phyloP scores from a whole-genome alignment of 1,140 invertebrate genomes.

The Subanguina moxae region DNA sequence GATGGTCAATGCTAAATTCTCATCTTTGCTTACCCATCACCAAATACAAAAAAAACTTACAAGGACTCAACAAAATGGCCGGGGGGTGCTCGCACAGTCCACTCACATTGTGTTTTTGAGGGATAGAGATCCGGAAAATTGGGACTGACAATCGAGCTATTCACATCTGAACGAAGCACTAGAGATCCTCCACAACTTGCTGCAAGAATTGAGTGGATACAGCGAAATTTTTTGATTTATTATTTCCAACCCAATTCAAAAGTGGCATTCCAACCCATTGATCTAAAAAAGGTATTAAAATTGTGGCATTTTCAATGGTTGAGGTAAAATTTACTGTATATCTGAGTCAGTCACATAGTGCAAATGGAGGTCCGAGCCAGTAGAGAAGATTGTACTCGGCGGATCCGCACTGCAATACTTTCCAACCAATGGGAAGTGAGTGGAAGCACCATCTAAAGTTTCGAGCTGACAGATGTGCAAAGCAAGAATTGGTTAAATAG shows the following conservation, averaged over 20 bases:
- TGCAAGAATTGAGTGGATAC: constrained; percentile 19
- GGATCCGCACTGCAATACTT: constrained; percentile 38
- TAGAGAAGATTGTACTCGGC: constrained; percentile 52
- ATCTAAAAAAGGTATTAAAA: constrained; percentile 15
- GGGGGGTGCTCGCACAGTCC: constrained; percentile 47
- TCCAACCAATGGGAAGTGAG: constrained; percentile 43
- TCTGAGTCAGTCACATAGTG: constrained; percentile 45
- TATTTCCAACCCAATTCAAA: constrained; percentile 34
- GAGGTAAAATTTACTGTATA: background rate
- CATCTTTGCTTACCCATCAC: too few species aligned
- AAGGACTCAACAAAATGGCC: constrained; percentile 51
- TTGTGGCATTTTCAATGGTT: background rate
- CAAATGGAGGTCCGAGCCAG: constrained; percentile 45
- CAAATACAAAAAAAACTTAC: constrained; percentile 19
- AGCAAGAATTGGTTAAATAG: too few species aligned
- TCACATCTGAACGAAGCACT: constrained; percentile 26
- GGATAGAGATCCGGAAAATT: constrained; percentile 51
- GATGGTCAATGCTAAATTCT: constrained; percentile 38
- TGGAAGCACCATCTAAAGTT: constrained; percentile 41
- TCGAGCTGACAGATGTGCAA: too few species aligned
- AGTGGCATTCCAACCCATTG: constrained; percentile 48
- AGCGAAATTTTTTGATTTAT: constrained; percentile 9
- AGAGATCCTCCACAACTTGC: constrained; percentile 53
- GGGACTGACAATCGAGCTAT: constrained; percentile 41
- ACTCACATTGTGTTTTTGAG: constrained; percentile 41